Conservation (phyloP, 2,888 invertebrate species). For the Omphaloscelis lunosa region DNA sequence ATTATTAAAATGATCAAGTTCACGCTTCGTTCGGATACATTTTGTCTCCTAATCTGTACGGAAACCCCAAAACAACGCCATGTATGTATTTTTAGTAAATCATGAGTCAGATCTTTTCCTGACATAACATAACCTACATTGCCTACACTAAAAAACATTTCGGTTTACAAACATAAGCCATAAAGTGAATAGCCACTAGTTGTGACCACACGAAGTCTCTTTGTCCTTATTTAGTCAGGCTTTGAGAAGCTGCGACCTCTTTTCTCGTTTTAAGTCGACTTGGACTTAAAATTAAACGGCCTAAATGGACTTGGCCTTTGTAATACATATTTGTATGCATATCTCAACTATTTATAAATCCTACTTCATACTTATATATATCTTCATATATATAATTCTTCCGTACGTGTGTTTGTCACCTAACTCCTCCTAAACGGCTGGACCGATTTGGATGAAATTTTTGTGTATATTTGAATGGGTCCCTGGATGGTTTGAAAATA, state of each 20-base stretch:
- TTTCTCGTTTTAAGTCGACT: slow-evolving; percentile 24
- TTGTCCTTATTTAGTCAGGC: slow-evolving; percentile 46
- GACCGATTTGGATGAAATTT: too few species aligned
- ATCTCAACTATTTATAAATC: too few species aligned
- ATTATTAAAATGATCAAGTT: background rate
- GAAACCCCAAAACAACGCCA: background rate
- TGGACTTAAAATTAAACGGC: slow-evolving; percentile 24
- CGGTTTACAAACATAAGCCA: slow-evolving; percentile 27
- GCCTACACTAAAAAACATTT: slow-evolving; percentile 21
- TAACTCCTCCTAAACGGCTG: too few species aligned
- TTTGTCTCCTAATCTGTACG: background rate
- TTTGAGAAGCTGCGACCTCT: slow-evolving; percentile 31
- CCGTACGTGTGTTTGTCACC: too few species aligned
- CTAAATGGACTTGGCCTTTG: background rate
- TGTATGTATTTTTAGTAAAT: background rate
- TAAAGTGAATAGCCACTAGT: slow-evolving; percentile 35
- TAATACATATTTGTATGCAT: too few species aligned
- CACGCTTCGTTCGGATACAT: background rate
- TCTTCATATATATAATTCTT: too few species aligned
- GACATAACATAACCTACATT: slow-evolving; percentile 1
- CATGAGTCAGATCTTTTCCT: background rate
- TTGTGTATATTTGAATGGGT: too few species aligned
- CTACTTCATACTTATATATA: too few species aligned
- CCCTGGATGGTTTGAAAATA: too few species aligned
- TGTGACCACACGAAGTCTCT: slow-evolving; percentile 26